Base-by-base conservation (phyloP, 2,888 invertebrate species). In the Danaus chrysippus region DNA sequence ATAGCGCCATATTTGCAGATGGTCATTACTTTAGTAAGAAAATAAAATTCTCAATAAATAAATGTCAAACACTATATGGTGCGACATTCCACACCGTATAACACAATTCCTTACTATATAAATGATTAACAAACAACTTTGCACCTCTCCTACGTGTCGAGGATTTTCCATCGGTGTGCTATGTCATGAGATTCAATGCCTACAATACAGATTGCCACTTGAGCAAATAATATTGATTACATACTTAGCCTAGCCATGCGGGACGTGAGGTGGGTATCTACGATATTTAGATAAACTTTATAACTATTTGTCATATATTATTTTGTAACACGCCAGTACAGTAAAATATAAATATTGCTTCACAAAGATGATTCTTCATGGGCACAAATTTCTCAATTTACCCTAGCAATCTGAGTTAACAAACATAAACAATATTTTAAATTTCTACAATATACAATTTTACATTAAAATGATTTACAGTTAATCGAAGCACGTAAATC, bases 11-110 rank as follows among this genome's bases (percentile, higher is more conserved):
- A 91, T 91, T 91, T 91, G 91, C 91, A 91, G 91, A 91, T 89
- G 90, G 83, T 79, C 89, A 89, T 79, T 62, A 63, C 76, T 76
- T 84, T 77, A 83, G 86, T 91, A 90, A 83, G 88, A 89, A 90
- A 90, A 91, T 90, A 90, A 90, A 90, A 88, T 88, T 90, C 81
- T 90, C 88, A 91, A 90, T 90, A 91, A 90, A 90, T 89, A 86
- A 91, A 87, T 87, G 88, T 87, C 87, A 85, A 88, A 88, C 87
- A 85, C 87, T 88, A 89, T 88, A 82, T 73, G 89, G 88, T 86
- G 90, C 82, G 85, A 85, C 84, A 84, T 82, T 82, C 79, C 83
- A 86, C 90, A 89, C 87, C 86, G 70, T 81, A 87, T 90, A 91
- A 91, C 88, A 88, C 88, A 90, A 89, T 87, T 81, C 83, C 87